phyloP scores from a whole-genome alignment of 2,888 invertebrate genomes.

The Dermolepida albohirtum region DNA sequence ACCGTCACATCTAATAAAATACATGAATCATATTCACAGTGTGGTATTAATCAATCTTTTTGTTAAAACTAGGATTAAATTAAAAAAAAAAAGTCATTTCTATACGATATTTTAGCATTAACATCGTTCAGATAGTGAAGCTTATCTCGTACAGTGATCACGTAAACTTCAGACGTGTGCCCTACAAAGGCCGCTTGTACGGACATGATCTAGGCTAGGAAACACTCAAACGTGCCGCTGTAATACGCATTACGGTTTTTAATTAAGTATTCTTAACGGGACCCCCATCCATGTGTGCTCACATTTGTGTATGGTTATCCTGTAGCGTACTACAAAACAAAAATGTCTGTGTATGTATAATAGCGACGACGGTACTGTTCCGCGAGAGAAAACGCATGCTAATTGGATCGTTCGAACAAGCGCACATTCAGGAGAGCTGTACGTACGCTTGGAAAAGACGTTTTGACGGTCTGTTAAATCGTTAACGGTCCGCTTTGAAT shows the following conservation, averaged over 20 bases:
- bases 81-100: too few relatives aligned
- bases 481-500: not conserved
- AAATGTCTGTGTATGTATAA: not conserved
- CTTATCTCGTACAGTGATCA: slow-evolving; percentile 41
- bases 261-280: slow-evolving; percentile 41
- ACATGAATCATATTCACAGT: too few relatives aligned
- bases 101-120: not conserved
- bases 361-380: not conserved
- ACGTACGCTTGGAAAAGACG: slow-evolving; percentile 7
- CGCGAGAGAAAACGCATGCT: slow-evolving; percentile 25
- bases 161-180: slow-evolving; percentile 42
- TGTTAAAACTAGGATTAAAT: too few relatives aligned
- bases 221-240: slow-evolving; percentile 43
- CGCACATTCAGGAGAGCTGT: not conserved
- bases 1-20: too few relatives aligned
- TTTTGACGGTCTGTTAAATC: slow-evolving; percentile 17
- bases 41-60: too few relatives aligned
- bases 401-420: slow-evolving; percentile 12
- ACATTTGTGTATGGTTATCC: slow-evolving; percentile 33
- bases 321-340: slow-evolving; percentile 30
- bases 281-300: slow-evolving; percentile 6
- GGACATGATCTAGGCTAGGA: slow-evolving; percentile 44
- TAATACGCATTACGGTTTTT: slow-evolving; percentile 38
- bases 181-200: slow-evolving; percentile 42
- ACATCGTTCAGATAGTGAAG: slow-evolving; percentile 8